phyloP scores from a whole-genome alignment of 2,113 vertebrate genomes.

The Microtus pennsylvanicus region DNA sequence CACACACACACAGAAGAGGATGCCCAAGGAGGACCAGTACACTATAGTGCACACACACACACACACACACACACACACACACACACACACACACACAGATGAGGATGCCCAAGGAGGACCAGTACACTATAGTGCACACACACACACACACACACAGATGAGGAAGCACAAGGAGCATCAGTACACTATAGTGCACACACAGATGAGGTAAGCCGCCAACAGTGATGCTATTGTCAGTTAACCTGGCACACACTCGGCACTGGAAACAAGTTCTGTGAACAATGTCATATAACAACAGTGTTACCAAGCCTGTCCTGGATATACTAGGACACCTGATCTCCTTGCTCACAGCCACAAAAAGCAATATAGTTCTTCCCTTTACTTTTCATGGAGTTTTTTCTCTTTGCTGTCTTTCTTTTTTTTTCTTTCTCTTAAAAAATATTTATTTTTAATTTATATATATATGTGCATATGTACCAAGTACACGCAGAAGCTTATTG shows the following conservation, averaged over 20 bases:
- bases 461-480: background rate
- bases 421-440: background rate
- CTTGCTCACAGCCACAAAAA: background rate
- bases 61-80: no score
- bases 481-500: no score
- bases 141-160: no score
- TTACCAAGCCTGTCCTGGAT: background rate
- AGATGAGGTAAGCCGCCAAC: background rate
- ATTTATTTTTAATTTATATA: background rate
- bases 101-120: background rate
- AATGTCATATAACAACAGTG: background rate
- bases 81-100: no score
- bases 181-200: background rate
- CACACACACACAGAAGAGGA: background rate
- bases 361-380: background rate
- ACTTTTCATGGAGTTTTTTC: slow-evolving; percentile 14
- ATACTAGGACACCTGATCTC: background rate
- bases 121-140: background rate
- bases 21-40: no score
- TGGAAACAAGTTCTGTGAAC: background rate
- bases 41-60: background rate
- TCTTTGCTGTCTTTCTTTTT: background rate
- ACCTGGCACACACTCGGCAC: background rate
- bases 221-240: background rate
- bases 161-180: background rate